These are phyloP conservation scores for Amphibalanus amphitrite DNA, from an alignment of 1,140 invertebrate genomes.

Conservation along the genomic window DNA sequence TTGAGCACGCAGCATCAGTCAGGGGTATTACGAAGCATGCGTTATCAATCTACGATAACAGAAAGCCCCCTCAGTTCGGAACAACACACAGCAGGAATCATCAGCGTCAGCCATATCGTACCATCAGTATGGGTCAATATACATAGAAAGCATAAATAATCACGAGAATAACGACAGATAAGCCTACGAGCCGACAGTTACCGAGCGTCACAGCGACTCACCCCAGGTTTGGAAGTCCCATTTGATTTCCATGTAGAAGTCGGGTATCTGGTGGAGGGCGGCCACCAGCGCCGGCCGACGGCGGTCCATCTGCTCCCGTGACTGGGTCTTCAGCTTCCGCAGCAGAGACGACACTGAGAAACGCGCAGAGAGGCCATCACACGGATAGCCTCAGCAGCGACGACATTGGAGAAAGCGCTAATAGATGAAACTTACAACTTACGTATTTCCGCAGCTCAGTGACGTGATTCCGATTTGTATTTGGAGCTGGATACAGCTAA, in stretches of 20 bases:
- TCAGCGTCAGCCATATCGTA: not conserved
- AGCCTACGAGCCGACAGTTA: not conserved
- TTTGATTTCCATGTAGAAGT: conserved; percentile 96
- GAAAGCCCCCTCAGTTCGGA: not conserved
- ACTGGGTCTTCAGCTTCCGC: conserved; percentile 71
- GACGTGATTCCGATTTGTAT: no score
- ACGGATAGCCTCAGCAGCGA: conserved; percentile 13
- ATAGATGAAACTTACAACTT: no score
- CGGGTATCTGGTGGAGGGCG: conserved; percentile 77
- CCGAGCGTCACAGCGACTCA: conserved; percentile 26
- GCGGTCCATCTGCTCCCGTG: conserved; percentile 72
- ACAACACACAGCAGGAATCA: not conserved
- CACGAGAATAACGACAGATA: not conserved
- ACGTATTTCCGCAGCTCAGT: no score
- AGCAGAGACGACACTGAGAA: conserved; percentile 31
- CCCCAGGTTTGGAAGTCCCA: conserved; percentile 98
- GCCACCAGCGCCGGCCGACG: conserved; percentile 65
- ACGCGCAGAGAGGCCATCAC: conserved; percentile 24
- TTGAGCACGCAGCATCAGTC: no score
- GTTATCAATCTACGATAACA: no score
- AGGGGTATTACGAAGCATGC: no score
- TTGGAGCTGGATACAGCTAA: no score
- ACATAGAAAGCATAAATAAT: not conserved
- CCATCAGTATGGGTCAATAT: not conserved
- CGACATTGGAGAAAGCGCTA: conserved; percentile 12